These are phyloP conservation scores for Nipponacmea schrenckii DNA, from an alignment of 2,888 invertebrate genomes.

Conservation along the genomic window DNA sequence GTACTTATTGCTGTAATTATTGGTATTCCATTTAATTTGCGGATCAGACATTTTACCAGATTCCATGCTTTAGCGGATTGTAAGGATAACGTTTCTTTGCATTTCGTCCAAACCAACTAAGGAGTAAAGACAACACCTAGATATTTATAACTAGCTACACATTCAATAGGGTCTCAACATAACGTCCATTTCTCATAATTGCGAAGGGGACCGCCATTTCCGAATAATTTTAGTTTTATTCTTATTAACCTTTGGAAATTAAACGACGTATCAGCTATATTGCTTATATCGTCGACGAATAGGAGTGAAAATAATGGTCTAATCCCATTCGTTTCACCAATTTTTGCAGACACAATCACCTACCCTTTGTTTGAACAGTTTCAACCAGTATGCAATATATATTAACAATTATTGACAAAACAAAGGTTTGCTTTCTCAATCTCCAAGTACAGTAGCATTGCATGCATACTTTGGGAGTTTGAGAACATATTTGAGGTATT, in stretches of 20 bases:
- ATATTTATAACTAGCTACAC: constrained; percentile 4
- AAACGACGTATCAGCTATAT: too few relatives aligned
- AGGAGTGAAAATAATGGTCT: too few relatives aligned
- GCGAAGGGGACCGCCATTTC: neutral
- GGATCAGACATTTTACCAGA: neutral
- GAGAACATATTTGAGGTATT: neutral
- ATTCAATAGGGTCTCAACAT: neutral
- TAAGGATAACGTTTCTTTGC: neutral
- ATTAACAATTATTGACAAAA: neutral
- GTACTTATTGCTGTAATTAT: too few relatives aligned
- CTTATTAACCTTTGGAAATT: too few relatives aligned
- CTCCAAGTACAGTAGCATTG: too few relatives aligned
- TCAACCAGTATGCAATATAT: neutral
- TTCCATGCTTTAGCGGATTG: constrained; percentile 14
- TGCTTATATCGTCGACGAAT: too few relatives aligned
- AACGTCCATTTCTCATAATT: neutral
- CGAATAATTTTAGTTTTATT: too few relatives aligned
- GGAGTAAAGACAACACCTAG: constrained; percentile 15
- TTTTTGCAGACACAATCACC: too few relatives aligned
- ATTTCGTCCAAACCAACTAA: constrained; percentile 10
- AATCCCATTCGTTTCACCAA: too few relatives aligned
- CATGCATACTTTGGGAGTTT: neutral
- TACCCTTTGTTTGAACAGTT: too few relatives aligned
- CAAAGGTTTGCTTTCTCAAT: neutral
- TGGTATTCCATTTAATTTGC: too few relatives aligned